Percentiles rank a stretch among this genome's conserved stretches.
phyloP scores from a whole-genome alignment of 2,888 invertebrate species.

The Capitulum mitella region DNA sequence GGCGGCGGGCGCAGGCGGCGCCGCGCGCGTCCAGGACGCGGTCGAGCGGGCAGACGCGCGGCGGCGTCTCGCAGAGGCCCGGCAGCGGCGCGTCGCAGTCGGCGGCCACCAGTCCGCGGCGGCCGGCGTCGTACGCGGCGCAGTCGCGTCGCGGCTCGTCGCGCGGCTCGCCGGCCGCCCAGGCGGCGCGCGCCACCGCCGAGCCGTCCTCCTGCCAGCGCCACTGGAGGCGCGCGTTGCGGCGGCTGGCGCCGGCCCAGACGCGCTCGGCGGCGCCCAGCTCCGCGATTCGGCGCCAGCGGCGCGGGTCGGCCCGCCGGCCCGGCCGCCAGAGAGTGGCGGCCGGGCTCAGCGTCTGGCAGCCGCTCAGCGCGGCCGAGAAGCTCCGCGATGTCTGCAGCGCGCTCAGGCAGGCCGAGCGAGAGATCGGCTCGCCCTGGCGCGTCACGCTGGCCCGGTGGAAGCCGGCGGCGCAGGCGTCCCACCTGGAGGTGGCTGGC shows the following conservation, averaged over 20 bases:
- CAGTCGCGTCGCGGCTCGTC: background rate
- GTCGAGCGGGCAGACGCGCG: background rate
- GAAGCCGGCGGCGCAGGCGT: background rate
- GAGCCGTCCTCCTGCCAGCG: background rate
- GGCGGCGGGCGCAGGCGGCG: background rate
- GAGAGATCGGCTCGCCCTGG: background rate
- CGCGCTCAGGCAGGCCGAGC: background rate
- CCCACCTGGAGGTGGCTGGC: background rate
- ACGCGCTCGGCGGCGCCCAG: no score
- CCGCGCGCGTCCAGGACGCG: background rate
- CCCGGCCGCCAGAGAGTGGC: background rate
- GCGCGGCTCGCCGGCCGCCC: background rate
- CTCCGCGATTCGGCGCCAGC: background rate
- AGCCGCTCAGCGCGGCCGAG: background rate
- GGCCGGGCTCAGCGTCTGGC: background rate
- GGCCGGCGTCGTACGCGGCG: background rate
- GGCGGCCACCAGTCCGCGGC: background rate
- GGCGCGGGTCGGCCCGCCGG: background rate
- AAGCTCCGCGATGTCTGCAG: background rate
- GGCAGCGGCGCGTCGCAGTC: background rate
- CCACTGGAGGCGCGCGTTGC: background rate
- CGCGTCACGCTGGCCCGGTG: background rate
- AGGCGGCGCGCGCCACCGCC: background rate
- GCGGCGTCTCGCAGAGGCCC: background rate
- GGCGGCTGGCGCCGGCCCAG: background rate